These are phyloP conservation scores for Odontomyia ornata DNA, from an alignment of 2,888 invertebrate genomes.

Conservation along the genomic window DNA sequence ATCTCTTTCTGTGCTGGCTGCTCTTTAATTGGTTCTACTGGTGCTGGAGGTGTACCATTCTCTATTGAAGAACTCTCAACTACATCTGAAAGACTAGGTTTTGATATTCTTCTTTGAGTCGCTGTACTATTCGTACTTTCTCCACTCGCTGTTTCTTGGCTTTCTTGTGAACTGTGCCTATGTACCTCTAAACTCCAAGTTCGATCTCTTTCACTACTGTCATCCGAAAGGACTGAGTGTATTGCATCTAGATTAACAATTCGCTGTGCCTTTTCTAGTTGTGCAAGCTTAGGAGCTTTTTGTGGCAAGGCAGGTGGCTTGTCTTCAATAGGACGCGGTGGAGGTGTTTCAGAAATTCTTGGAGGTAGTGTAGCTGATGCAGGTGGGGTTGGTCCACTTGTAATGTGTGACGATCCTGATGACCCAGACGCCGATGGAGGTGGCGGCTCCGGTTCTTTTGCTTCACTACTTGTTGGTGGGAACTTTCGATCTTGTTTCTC, in stretches of 20 bases:
- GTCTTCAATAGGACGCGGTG: background rate
- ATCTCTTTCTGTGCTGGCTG: slow-evolving; percentile 48
- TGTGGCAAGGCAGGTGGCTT: slow-evolving; percentile 43
- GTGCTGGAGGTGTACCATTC: slow-evolving; percentile 53
- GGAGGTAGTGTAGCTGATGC: background rate
- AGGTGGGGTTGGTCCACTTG: background rate
- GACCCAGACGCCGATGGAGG: slow-evolving; percentile 34
- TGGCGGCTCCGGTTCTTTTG: slow-evolving; percentile 43
- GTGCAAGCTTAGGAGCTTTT: slow-evolving; percentile 50
- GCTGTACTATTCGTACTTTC: slow-evolving; percentile 53
- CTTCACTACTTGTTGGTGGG: slow-evolving; percentile 52
- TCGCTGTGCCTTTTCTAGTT: slow-evolving; percentile 53
- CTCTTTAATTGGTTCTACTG: slow-evolving; percentile 55
- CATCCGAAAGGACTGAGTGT: slow-evolving; percentile 67
- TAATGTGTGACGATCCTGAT: slow-evolving; percentile 38
- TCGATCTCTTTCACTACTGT: slow-evolving; percentile 54
- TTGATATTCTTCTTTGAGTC: slow-evolving; percentile 54
- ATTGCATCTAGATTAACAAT: slow-evolving; percentile 67
- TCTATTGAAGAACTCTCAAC: slow-evolving; percentile 55
- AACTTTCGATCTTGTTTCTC: slow-evolving; percentile 66
- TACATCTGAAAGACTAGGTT: slow-evolving; percentile 54
- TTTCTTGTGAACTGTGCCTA: slow-evolving; percentile 64
- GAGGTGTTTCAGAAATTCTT: background rate
- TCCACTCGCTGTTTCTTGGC: slow-evolving; percentile 66
- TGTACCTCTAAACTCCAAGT: slow-evolving; percentile 62